These are phyloP conservation scores for Lasioglossum malachurum DNA, from an alignment of 2,888 invertebrate species.

Conservation along the genomic window DNA sequence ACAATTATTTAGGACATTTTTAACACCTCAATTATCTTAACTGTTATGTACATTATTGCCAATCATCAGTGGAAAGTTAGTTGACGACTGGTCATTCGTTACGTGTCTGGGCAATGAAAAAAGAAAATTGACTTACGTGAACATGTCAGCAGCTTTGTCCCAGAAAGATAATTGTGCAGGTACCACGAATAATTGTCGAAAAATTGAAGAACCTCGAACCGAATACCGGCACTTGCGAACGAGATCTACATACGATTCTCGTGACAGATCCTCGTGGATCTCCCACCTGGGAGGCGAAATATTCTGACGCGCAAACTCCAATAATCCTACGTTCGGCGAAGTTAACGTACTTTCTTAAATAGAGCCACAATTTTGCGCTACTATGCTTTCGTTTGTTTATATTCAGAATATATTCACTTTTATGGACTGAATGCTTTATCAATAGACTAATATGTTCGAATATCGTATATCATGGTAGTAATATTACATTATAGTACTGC, in stretches of 20 bases:
- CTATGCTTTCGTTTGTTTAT: not conserved
- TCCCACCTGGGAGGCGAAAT: constrained; percentile 44
- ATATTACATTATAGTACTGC: too few species aligned
- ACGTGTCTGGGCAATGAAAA: not conserved
- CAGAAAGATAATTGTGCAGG: not conserved
- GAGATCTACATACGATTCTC: constrained; percentile 51
- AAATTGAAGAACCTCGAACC: constrained; percentile 31
- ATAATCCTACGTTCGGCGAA: constrained; percentile 42
- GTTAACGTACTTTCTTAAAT: constrained; percentile 38
- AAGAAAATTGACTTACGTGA: constrained; percentile 29
- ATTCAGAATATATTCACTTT: not conserved
- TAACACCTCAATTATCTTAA: not conserved
- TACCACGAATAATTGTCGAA: not conserved
- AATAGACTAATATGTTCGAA: too few species aligned
- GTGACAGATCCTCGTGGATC: constrained; percentile 58
- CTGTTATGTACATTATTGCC: not conserved
- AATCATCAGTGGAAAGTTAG: not conserved
- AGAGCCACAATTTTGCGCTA: not conserved
- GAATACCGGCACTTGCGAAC: constrained; percentile 46
- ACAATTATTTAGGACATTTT: not conserved
- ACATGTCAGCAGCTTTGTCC: not conserved
- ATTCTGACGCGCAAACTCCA: constrained; percentile 50
- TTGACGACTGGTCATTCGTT: not conserved
- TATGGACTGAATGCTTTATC: not conserved
- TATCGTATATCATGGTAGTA: too few species aligned